Evolutionary conservation across 37 sponge, comb jelly and placozoan species (phyloP), one percentile per base, ranked within the genome.

Genomic region (Cliona cf. orientalis): DNA sequence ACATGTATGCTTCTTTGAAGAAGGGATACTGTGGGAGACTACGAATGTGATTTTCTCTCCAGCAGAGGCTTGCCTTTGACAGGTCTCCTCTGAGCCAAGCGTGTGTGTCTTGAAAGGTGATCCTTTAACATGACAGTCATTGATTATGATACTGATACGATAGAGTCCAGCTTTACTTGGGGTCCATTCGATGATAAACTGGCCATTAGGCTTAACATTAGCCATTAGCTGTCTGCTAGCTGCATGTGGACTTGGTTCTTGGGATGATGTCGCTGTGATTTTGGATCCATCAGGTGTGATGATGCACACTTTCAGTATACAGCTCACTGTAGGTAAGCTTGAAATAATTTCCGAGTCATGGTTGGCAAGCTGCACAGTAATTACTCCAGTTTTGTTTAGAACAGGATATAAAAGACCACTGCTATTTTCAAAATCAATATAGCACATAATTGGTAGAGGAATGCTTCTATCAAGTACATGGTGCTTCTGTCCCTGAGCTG

Each of bases 171-270:
- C 9, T 5, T 40, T 46, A 40, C 29, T 17, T 25, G 87, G 87
- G 5, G 74, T 80, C 87, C 87, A 87, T 28, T 72, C 44, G 2
- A 87, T 55, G n/a, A 70, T 26, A 57, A 60, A 77, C 29, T 41
- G 25, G 5, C 85, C 85, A 59, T 58, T 56, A n/a, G 22, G 4
- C 34, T 19, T 42, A 1, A 23, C 25, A 14, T 28, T 69, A 14
- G 77, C 78, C 14, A 76, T 5, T 4, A 85, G 34, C 56, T 76
- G 49, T 33, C 42, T 59, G 0, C 4, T 40, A 9, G 34, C 59
- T 60, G 49, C 7, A 6, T 5, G 29, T 49, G 44, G 35, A 3
- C 19, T 23, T 7, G 70, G 61, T 4, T 40, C 42, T 25, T 69
- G 44, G 28, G 76, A 70, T 9, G 77, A 67, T 39, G 34, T 58